Percentiles rank a stretch among this genome's conserved stretches.
Evolutionary conservation across 1,140 invertebrate species (phyloP).

Genomic region (Papilio helenus): DNA sequence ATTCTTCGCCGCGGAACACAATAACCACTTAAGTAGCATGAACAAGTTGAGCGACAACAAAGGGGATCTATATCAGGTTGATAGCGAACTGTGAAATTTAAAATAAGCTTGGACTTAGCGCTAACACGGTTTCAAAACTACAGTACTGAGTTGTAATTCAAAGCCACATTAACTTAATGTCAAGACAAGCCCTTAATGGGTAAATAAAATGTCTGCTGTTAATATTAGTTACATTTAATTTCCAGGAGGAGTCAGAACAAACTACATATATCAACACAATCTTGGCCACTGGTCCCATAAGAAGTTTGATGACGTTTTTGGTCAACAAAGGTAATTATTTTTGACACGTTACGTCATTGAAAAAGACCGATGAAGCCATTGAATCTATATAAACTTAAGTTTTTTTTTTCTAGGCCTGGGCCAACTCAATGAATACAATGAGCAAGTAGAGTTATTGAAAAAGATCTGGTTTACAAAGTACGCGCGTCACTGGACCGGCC

Average conservation of each 20-base stretch:
- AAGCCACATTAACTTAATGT: not conserved
- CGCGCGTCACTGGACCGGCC: conserved; percentile 78
- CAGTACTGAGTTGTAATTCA: not conserved
- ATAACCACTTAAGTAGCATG: not conserved
- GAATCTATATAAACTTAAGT: no score
- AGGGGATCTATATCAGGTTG: not conserved
- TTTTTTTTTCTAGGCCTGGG: conserved; percentile 58
- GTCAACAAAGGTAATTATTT: conserved; percentile 68
- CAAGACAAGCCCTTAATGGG: not conserved
- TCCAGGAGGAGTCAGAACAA: conserved; percentile 77
- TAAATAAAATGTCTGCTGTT: not conserved
- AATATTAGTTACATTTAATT: conserved; percentile 18
- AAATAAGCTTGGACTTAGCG: not conserved
- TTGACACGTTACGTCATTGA: no score
- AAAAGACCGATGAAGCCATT: no score
- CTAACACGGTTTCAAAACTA: conserved; percentile 10
- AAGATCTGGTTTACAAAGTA: conserved; percentile 82
- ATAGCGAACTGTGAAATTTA: conserved; percentile 7
- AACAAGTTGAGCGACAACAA: not conserved
- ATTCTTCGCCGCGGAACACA: not conserved
- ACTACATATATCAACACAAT: conserved; percentile 77
- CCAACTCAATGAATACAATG: conserved; percentile 76
- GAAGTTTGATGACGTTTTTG: conserved; percentile 68
- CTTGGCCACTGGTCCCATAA: conserved; percentile 73
- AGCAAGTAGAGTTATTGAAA: conserved; percentile 73